phyloP scores from a whole-genome alignment of 2,113 vertebrate genomes.

The Oncorhynchus nerka region DNA sequence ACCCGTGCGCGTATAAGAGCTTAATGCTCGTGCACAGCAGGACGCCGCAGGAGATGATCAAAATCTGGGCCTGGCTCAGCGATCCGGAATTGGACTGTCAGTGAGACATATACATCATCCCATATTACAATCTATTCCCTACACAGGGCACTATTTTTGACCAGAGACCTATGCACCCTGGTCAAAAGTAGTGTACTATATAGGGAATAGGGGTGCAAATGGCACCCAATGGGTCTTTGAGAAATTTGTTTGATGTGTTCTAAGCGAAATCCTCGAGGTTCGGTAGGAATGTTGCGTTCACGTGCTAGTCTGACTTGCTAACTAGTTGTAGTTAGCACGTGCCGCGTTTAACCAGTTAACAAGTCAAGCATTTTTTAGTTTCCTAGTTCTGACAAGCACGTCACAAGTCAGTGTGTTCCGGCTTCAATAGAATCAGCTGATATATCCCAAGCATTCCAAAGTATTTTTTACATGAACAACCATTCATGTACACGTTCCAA shows the following conservation, averaged over 20 bases:
- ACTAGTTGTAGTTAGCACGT: too few relatives aligned
- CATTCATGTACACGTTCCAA: background rate
- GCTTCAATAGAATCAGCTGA: background rate
- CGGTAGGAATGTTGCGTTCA: too few relatives aligned
- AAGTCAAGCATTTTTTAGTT: too few relatives aligned
- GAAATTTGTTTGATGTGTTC: background rate
- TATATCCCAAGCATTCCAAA: background rate
- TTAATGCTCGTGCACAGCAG: slow-evolving; percentile 91
- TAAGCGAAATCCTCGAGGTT: background rate
- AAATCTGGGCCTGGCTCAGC: slow-evolving; percentile 85
- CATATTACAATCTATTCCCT: too few relatives aligned
- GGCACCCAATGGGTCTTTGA: too few relatives aligned
- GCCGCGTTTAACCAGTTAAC: too few relatives aligned
- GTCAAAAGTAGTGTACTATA: background rate
- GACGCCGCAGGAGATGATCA: slow-evolving; percentile 89
- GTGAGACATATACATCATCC: slow-evolving; percentile 19
- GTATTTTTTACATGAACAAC: background rate
- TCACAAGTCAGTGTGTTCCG: background rate
- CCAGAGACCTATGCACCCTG: too few relatives aligned
- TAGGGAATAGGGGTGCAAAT: too few relatives aligned
- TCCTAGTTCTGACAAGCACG: too few relatives aligned
- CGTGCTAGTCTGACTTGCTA: too few relatives aligned
- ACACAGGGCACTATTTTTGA: too few relatives aligned
- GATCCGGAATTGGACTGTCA: slow-evolving; percentile 78
- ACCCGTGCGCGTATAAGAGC: slow-evolving; percentile 82